These are phyloP conservation scores for Peromyscus polionotus DNA, from an alignment of 2,113 vertebrate genomes.

Conservation along the genomic window DNA sequence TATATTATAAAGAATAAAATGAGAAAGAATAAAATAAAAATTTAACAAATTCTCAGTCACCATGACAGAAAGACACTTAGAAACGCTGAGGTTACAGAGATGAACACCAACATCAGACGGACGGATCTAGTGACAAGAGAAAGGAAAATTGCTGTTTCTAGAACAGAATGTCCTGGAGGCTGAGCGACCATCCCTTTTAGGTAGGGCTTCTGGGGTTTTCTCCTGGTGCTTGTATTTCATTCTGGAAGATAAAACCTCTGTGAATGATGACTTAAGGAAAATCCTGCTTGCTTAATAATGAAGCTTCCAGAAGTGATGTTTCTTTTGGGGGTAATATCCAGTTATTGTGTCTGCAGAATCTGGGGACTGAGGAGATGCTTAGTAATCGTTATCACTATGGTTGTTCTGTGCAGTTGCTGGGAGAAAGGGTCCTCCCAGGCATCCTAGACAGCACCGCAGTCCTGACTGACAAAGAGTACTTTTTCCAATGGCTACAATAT, in stretches of 20 bases:
- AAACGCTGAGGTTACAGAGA: neutral
- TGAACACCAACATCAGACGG: neutral
- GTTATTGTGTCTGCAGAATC: conserved; percentile 78
- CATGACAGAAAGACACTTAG: conserved; percentile 30
- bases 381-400: conserved; percentile 65
- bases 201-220: conserved; percentile 31
- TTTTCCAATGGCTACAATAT: conserved; percentile 54
- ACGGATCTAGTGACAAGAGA: neutral
- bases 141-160: conserved; percentile 36
- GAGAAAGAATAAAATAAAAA: neutral
- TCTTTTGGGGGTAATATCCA: conserved; percentile 79
- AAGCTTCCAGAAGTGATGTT: conserved; percentile 77
- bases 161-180: neutral
- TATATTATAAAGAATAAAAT: neutral
- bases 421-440: neutral
- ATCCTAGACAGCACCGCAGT: neutral
- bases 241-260: conserved; percentile 70
- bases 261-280: conserved; percentile 79
- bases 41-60: neutral
- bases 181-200: conserved; percentile 25
- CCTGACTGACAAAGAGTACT: neutral
- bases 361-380: conserved; percentile 63
- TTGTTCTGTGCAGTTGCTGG: neutral
- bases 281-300: conserved; percentile 78
- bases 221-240: conserved; percentile 73